phyloP scores from a whole-genome alignment of 2,797 vertebrate genomes.

The Melanotaenia maccullochi region DNA sequence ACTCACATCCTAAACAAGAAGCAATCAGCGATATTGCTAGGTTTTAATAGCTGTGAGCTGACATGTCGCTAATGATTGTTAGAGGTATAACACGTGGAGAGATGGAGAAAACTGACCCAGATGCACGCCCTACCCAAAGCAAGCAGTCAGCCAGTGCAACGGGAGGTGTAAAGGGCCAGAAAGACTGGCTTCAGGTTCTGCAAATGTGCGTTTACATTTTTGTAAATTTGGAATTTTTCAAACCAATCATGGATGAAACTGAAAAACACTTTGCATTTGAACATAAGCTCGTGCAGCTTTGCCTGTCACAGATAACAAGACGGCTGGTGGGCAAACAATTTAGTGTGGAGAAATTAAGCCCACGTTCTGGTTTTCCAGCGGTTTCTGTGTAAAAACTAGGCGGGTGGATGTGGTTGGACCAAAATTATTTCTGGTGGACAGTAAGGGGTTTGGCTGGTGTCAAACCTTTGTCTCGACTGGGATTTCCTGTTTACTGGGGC shows the following conservation, averaged over 20 bases:
- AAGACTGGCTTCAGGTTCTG: background rate
- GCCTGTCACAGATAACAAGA: background rate
- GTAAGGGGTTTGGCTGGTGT: conserved; percentile 48
- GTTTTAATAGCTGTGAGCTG: conserved; percentile 23
- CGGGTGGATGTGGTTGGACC: conserved; percentile 72
- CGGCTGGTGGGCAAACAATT: conserved; percentile 9
- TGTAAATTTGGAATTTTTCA: background rate
- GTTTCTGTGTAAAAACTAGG: conserved; percentile 53
- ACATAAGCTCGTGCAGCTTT: background rate
- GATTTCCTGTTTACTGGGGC: conserved; percentile 68
- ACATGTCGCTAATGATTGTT: conserved; percentile 35
- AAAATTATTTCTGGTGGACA: conserved; percentile 64
- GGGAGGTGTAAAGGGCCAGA: background rate
- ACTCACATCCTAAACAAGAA: conserved; percentile 32
- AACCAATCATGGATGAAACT: background rate
- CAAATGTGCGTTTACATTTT: background rate
- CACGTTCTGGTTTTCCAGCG: conserved; percentile 47
- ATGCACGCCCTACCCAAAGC: background rate
- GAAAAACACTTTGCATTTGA: background rate
- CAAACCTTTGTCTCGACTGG: conserved; percentile 53
- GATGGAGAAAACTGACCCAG: background rate
- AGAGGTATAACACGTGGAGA: background rate
- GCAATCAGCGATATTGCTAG: conserved; percentile 4
- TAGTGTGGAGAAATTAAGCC: conserved; percentile 37
- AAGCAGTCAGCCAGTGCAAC: background rate